Evolutionary conservation across 2,888 invertebrate species (phyloP).

Genomic region (Stictocephala bisonia): DNA sequence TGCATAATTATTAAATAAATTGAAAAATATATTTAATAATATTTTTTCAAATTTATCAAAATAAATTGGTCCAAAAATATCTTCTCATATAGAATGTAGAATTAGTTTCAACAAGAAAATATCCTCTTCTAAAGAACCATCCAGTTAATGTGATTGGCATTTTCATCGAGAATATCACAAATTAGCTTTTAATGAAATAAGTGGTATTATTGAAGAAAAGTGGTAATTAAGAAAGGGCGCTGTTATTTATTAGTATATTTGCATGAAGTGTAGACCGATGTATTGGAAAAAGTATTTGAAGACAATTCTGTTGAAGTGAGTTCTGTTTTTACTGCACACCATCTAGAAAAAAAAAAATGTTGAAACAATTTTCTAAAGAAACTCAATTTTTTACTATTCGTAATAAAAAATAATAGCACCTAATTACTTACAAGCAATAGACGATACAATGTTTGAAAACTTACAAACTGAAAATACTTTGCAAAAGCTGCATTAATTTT

Average conservation of each 20-base stretch:
- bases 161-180: background rate
- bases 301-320: too few species aligned
- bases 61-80: too few species aligned
- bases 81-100: background rate
- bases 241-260: background rate
- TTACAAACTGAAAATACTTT: background rate
- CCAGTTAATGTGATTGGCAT: background rate
- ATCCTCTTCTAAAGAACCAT: background rate
- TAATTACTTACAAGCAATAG: background rate
- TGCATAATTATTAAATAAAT: too few species aligned
- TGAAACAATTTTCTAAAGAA: background rate
- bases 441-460: background rate
- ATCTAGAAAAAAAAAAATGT: too few species aligned
- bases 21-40: too few species aligned
- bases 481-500: background rate
- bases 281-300: too few species aligned
- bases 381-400: background rate
- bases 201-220: background rate
- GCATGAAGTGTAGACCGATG: background rate
- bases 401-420: slow-evolving; percentile 1
- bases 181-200: background rate
- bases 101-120: background rate
- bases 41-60: too few species aligned
- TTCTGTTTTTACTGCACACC: too few species aligned
- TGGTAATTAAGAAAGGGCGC: background rate